Base-by-base conservation (phyloP, 2,797 vertebrate genomes). In the Sylvia borin region DNA sequence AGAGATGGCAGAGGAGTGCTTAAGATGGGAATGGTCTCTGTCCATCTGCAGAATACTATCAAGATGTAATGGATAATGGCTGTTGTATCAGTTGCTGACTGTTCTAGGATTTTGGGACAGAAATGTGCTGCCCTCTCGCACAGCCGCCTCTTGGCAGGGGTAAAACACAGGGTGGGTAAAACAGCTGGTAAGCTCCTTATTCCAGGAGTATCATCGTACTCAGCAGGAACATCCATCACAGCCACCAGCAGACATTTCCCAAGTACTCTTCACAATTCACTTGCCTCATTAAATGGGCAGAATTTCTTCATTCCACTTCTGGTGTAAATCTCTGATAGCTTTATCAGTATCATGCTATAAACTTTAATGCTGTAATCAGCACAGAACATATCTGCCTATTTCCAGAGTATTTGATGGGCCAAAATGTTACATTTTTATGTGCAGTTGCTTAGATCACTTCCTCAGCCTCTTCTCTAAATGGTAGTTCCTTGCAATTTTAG, bases 221-320 rank as follows among this genome's bases (percentile, higher is more conserved):
- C n/a, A 26, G 25, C 1, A 3, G 34, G 32, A 84, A 16, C 16
- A 53, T 36, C 36, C 42, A 57, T 65, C 45, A 31, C 45, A 60
- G 45, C 29, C 0, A 0, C 40, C 4, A 5, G 18, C 32, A 85
- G 57, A 32, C 21, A 20, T 34, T 40, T 79, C 42, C 38, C 0
- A 5, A 64, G 64, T 20, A 20, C 10, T 25, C 53, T 55, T 48
- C 64, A 50, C 61, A 45, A 24, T 85, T 86, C 0, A 0, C 9
- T 78, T 53, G 57, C n/a, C 76, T 79, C 48, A 90, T 85, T 74
- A 81, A n/a, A 75, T 50, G 53, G 72, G n/a, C 1, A 3, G 36
- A 85, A 47, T 40, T 42, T 9, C 80, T 85, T 92, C 54, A 27
- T 80, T 84, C 32, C 7, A 3, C 29, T 90, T 31, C 38, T 54